phyloP scores from a whole-genome alignment of 2,888 invertebrate genomes.

The Aspidapion aeneum region DNA sequence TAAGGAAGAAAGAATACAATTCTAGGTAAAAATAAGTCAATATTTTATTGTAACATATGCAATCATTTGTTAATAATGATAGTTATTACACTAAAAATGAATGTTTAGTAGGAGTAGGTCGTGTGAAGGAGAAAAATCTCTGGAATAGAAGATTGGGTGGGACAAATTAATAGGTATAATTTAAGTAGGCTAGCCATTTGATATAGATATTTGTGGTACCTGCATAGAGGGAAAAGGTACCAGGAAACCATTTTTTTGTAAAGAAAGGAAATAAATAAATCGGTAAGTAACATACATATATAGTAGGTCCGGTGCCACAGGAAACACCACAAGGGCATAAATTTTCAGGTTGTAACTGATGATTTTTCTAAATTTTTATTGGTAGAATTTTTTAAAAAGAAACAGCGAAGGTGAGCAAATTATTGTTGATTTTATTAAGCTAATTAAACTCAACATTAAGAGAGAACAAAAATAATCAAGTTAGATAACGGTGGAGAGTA shows the following conservation, averaged over 20 bases:
- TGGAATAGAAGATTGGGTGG: not conserved
- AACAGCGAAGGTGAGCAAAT: slow-evolving; percentile 18
- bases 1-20: not conserved
- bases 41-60: not conserved
- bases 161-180: not conserved
- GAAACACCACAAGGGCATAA: not conserved
- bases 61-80: not conserved
- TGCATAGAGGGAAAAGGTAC: not conserved
- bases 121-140: not conserved
- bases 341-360: slow-evolving; percentile 18
- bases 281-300: not conserved
- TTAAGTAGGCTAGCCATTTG: not conserved
- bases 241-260: not conserved
- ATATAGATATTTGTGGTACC: not conserved
- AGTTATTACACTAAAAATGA: not conserved
- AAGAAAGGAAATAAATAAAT: not conserved
- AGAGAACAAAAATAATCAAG: slow-evolving; percentile 16
- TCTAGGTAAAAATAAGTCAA: not conserved
- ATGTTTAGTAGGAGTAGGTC: not conserved
- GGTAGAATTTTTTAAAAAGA: slow-evolving; percentile 18
- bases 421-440: slow-evolving; percentile 18
- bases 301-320: not conserved
- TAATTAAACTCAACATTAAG: slow-evolving; percentile 16
- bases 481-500: slow-evolving; percentile 18
- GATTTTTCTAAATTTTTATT: slow-evolving; percentile 18